Evolutionary conservation across 1,140 invertebrate species (phyloP).

Genomic region (Stegodyphus dumicola): DNA sequence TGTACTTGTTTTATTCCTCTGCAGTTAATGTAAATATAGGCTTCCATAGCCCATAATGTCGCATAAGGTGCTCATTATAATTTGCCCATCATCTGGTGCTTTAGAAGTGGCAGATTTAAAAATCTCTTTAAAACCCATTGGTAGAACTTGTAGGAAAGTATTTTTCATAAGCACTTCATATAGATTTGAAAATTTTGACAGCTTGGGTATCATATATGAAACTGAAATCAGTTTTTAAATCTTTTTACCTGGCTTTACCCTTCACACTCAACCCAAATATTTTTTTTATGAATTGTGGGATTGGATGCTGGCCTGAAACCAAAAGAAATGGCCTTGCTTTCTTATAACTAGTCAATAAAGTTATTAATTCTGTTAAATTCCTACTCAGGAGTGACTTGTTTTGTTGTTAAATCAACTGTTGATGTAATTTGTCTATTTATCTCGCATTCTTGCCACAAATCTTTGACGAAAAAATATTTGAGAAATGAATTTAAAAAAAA

Average conservation of each 20-base stretch:
- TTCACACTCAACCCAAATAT: slow-evolving; percentile 2
- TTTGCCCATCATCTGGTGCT: slow-evolving; percentile 49
- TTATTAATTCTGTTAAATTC: slow-evolving; percentile 55
- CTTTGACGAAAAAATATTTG: slow-evolving; percentile 3
- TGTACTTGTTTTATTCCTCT: slow-evolving; percentile 11
- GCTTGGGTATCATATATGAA: background rate
- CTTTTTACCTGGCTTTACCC: slow-evolving; percentile 1
- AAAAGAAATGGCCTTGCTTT: slow-evolving; percentile 2
- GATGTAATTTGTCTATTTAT: background rate
- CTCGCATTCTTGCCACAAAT: background rate
- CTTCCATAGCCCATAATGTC: slow-evolving; percentile 37
- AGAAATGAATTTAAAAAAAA: slow-evolving; percentile 34
- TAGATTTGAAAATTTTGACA: background rate
- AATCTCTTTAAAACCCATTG: background rate
- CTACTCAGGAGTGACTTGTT: slow-evolving; percentile 36
- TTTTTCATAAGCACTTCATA: slow-evolving; percentile 5
- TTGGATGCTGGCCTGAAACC: background rate
- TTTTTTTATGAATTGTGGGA: background rate
- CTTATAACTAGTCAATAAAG: slow-evolving; percentile 56
- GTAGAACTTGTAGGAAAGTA: background rate
- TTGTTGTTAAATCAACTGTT: slow-evolving; percentile 56
- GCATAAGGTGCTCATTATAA: slow-evolving; percentile 40
- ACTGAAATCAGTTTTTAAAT: background rate
- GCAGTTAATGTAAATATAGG: slow-evolving; percentile 28
- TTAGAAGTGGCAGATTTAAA: slow-evolving; percentile 26